phyloP scores from a whole-genome alignment of 2,113 vertebrate genomes.

The Scytalopus superciliaris region DNA sequence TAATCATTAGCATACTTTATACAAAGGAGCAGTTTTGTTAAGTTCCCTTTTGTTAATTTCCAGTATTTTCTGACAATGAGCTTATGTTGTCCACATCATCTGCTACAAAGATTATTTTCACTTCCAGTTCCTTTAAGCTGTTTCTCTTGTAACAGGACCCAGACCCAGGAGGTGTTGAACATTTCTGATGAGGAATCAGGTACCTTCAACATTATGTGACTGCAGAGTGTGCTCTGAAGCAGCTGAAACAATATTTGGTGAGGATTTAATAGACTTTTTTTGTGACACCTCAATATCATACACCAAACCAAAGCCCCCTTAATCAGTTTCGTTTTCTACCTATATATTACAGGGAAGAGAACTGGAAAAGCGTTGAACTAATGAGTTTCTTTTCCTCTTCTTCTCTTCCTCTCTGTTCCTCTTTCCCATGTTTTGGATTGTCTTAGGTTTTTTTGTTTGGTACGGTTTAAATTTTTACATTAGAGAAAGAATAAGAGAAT shows the following conservation, averaged over 20 bases:
- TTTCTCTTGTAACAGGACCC: constrained; percentile 57
- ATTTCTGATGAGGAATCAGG: constrained; percentile 28
- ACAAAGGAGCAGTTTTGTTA: neutral
- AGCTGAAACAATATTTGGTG: constrained; percentile 47
- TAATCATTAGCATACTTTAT: neutral
- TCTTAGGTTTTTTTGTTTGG: neutral
- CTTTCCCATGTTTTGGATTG: neutral
- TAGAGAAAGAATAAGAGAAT: neutral
- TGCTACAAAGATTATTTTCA: constrained; percentile 52
- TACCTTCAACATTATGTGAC: neutral
- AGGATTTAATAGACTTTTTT: neutral
- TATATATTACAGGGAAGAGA: neutral
- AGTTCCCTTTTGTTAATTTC: neutral
- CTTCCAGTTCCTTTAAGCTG: constrained; percentile 42
- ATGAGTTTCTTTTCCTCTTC: accelerated
- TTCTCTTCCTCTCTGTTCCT: neutral
- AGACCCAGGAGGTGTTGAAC: constrained; percentile 6
- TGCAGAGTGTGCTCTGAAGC: neutral
- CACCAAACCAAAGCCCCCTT: neutral
- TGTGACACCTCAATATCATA: neutral
- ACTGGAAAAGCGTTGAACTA: neutral
- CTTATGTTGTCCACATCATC: constrained; percentile 27
- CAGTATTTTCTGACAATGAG: constrained; percentile 28
- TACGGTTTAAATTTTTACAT: neutral
- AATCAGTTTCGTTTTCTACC: neutral